Evolutionary conservation across 2,113 vertebrate genomes (phyloP), one percentile per base, ranked within the genome.

Genomic region (Lucifuga dentata): DNA sequence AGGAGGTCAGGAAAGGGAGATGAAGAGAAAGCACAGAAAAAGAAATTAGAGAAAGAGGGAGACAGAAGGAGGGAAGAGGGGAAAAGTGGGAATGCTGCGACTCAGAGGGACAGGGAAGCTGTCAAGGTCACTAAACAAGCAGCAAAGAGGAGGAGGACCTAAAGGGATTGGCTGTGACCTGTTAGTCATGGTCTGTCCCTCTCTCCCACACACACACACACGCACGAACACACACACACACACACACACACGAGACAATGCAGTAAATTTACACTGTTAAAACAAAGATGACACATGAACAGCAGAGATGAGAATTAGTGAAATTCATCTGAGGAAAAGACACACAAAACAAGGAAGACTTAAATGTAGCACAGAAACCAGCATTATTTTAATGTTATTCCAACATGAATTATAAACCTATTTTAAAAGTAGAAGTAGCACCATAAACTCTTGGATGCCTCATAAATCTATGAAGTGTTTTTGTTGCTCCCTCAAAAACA

Each of bases 101-200:
- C 73, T 81, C 78, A 79, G 76, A 80, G 83, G 78, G 83, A 89
- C 77, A 60, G 76, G 68, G 66, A 84, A 76, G 73, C 88, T 87
- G 90, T 89, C 85, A 90, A 90, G 87, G 87, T 90, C 84, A 50
- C 89, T 84, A 89, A 86, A 88, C 87, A 83, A 86, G 87, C 77
- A 68, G 86, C 76, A 71, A 78, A 72, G 81, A 86, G 58, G 72
- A 86, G 58, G 72, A 84, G 77, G 80, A 85, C 85, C 86, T 87
- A 73, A 84, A 84, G 85, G 88, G 84, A 87, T 86, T 86, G 81
- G 83, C 84, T 83, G 85, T 73, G 84, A 88, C 89, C 87, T 76
- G 86, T 89, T 89, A 89, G 89, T 90, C 87, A 90, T 84, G 85
- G 83, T 86, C 80, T 68, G n/a, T n/a, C n/a, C n/a, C n/a, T n/a